Evolutionary conservation across 2,113 vertebrate species (phyloP).

Genomic region (Ciconia stormi): DNA sequence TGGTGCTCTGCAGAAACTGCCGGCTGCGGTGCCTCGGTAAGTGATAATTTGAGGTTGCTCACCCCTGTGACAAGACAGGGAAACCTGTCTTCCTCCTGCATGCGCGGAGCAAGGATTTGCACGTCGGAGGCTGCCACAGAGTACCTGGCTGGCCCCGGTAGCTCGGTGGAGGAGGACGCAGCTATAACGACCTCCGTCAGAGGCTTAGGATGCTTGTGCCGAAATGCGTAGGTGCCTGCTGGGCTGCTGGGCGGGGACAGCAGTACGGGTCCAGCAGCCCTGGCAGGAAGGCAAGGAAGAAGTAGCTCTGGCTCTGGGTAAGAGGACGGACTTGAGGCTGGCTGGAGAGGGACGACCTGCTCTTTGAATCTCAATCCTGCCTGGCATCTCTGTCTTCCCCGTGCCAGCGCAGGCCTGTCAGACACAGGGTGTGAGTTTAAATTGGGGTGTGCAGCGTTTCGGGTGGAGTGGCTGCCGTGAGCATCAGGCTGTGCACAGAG

Average conservation of each 20-base stretch:
- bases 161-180: neutral
- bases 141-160: neutral
- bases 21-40: neutral
- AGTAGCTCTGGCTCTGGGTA: neutral
- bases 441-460: rapidly evolving
- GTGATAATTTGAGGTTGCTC: neutral
- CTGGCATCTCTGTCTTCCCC: neutral
- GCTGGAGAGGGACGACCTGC: neutral
- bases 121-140: neutral
- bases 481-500: neutral
- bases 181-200: neutral
- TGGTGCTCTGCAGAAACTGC: neutral
- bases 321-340: neutral
- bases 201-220: neutral
- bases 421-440: neutral
- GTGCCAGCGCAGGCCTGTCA: rapidly evolving
- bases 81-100: neutral
- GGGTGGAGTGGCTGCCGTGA: neutral
- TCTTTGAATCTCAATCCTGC: neutral
- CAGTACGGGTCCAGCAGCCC: neutral
- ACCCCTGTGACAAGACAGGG: neutral
- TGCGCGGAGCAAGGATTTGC: rapidly evolving
- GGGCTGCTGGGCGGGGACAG: neutral
- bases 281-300: neutral
- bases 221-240: neutral